Evolutionary conservation across 2,797 vertebrate genomes (phyloP), one percentile per base, ranked within the genome.

Genomic region (Muraenolepis orangiensis): DNA sequence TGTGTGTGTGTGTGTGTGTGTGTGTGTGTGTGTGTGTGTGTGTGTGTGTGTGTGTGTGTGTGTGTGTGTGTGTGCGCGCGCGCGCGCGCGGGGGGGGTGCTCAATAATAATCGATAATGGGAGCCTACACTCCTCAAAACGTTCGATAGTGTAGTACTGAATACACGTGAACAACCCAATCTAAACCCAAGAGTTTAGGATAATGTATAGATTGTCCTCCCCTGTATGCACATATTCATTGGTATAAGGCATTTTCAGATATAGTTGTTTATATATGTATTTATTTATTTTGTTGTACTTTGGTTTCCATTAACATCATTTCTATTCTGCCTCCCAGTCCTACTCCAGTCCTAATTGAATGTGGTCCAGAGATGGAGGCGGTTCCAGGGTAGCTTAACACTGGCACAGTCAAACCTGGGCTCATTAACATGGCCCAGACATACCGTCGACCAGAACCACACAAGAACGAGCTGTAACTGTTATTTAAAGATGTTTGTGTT

Each of bases 401-500:
- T 31, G 76, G 74, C 69, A 38, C 76, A 40, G 26, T 32, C 46
- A 73, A 74, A 71, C 78, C 16, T 76, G n/a, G 57, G 71, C 73
- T 72, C 76, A 76, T 88, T 87, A 84, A 79, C 74, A 57, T 79
- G 77, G 46, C 72, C 78, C 34, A 82, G 87, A 86, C 85, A 81
- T 72, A 71, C 81, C 86, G 85, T 86, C 85, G 77, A 77, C 82
- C 84, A 40, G 71, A 89, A 86, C 81, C 79, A 74, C 83, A 76
- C 76, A 86, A 86, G 87, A 72, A 69, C 79, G 28, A 71, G 81
- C 80, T 66, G 72, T 90, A 51, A 20, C 6, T 34, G 91, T 86
- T 87, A 84, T 85, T 92, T 88, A 86, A 90, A 92, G 87, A 90
- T 89, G 87, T 88, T 85, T 85, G 78, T 83, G 73, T 89, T 88